Percentiles rank a stretch among this genome's conserved stretches.
Evolutionary conservation across 1,140 invertebrate species (phyloP).

Genomic region (Varroa destructor): DNA sequence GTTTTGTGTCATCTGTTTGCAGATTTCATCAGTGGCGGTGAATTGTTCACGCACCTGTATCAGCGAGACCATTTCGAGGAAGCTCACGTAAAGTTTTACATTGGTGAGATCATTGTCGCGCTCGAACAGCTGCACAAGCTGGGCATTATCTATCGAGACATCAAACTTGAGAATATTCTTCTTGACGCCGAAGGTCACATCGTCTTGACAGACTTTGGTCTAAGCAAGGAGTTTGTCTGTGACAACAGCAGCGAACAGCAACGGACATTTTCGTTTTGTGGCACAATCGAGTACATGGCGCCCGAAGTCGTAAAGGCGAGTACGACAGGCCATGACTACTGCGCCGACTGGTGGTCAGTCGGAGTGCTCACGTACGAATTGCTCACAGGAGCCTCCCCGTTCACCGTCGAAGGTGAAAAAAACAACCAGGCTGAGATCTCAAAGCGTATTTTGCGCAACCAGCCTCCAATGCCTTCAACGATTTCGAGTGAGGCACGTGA

Average conservation of each 20-base stretch:
- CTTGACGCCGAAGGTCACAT: constrained; percentile 74
- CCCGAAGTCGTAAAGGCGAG: constrained; percentile 75
- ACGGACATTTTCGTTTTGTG: constrained; percentile 89
- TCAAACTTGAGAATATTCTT: constrained; percentile 84
- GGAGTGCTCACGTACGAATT: constrained; percentile 93
- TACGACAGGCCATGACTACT: constrained; percentile 74
- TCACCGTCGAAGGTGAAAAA: constrained; percentile 79
- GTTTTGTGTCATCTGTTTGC: constrained; percentile 37
- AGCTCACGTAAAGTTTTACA: constrained; percentile 67
- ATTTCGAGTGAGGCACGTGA: constrained; percentile 50
- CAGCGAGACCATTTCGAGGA: constrained; percentile 71
- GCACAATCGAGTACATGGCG: constrained; percentile 92
- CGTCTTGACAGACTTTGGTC: constrained; percentile 76
- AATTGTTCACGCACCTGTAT: constrained; percentile 81
- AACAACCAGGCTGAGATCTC: constrained; percentile 88
- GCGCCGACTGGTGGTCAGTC: constrained; percentile 94
- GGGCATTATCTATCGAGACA: constrained; percentile 88
- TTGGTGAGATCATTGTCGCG: constrained; percentile 79
- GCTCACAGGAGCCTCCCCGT: constrained; percentile 91
- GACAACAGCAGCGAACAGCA: constrained; percentile 48
- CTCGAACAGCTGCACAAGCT: constrained; percentile 80
- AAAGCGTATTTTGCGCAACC: constrained; percentile 66
- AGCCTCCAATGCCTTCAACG: constrained; percentile 66
- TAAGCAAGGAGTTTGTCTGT: constrained; percentile 70
- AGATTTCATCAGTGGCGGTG: constrained; percentile 87